Evolutionary conservation across 1,140 invertebrate species (phyloP), one percentile per base, ranked within the genome.

Genomic region (Brachionus calyciflorus): DNA sequence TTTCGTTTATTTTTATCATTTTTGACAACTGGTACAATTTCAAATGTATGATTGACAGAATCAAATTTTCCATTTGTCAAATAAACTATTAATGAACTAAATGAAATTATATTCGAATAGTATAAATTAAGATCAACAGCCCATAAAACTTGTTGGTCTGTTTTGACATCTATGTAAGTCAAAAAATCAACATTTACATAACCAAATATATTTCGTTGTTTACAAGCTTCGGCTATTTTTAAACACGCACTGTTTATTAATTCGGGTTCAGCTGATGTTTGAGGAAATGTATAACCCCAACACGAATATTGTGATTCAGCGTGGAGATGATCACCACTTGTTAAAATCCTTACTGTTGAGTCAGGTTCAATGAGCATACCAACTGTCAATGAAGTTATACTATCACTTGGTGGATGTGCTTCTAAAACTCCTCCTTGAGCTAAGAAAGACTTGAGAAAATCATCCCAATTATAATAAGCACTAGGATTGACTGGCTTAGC

Each of bases 231-330:
- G 19, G 80, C 83, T 21, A 85, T 81, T 55, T 79, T 80, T 12
- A 80, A 77, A 78, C 82, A 83, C 33, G 78, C 77, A 33, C 78
- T 78, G 63, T 84, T 85, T 3, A 85, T 78, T 21, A 78, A 63
- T 12, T 79, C 78, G 12, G 84, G 81, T 48, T 85, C 83, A 26
- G 84, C 81, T 14, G 83, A 84, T 6, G 82, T 81, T 80, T 85
- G 84, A 28, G 84, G 84, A 19, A 83, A 79, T 0, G 84, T 85
- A 17, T 84, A 77, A 21, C 84, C 84, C 84, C 84, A 85, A 51
- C 81, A 82, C 0, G 51, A 70, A 76, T 82, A 83, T 6, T 78
- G 81, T n/a, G 81, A 79, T 24, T 84, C 82, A 1, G 82, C 83
- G 60, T 84, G 82, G n/a, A 85, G 82, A 78, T 85, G 84, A 77